phyloP scores from a whole-genome alignment of 2,113 vertebrate genomes.

The Ciconia boyciana region DNA sequence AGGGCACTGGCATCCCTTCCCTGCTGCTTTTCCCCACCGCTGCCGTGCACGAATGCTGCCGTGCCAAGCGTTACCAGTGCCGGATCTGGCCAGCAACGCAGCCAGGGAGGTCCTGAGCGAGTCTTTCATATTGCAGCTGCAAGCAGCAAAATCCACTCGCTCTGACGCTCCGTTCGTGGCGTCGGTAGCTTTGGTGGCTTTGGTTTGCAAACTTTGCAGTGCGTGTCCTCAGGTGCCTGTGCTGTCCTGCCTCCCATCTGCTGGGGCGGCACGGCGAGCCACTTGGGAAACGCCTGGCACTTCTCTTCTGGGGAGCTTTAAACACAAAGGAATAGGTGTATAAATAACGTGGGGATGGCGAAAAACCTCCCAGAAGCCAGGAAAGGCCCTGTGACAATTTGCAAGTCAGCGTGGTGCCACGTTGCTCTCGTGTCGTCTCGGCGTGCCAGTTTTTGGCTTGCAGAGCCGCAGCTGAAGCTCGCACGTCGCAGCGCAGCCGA shows the following conservation, averaged over 20 bases:
- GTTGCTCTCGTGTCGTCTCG: background rate
- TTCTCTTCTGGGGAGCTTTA: background rate
- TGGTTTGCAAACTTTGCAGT: background rate
- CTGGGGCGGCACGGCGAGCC: background rate
- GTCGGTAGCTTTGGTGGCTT: background rate
- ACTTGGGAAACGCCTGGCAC: fast-evolving
- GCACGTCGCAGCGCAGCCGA: background rate
- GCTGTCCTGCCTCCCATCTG: background rate
- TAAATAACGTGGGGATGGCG: fast-evolving
- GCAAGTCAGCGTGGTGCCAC: background rate
- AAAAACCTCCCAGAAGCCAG: background rate
- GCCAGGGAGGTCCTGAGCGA: background rate
- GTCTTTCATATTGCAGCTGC: background rate
- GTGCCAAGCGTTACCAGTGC: background rate
- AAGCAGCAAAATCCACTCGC: background rate
- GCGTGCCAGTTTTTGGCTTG: background rate
- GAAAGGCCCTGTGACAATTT: background rate
- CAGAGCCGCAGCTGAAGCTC: background rate
- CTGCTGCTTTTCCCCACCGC: background rate
- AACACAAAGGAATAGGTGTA: background rate
- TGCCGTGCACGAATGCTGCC: background rate
- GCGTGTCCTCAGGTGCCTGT: fast-evolving
- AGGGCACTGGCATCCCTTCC: background rate
- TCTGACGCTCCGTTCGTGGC: background rate
- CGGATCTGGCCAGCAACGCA: background rate